Evolutionary conservation across 2,113 vertebrate genomes (phyloP).

Genomic region (Gallinago media): DNA sequence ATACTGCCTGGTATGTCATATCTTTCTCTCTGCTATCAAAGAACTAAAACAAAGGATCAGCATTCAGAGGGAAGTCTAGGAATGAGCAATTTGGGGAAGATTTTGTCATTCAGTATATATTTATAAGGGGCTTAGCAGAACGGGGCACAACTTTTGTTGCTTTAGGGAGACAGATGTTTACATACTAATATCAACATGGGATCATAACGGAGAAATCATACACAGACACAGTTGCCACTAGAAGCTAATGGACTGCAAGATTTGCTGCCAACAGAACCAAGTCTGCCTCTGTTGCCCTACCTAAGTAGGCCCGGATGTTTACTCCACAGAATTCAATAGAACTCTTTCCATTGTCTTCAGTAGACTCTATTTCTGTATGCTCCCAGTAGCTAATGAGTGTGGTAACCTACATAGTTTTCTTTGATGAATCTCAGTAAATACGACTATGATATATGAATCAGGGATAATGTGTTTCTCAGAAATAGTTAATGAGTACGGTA

Average conservation of each 20-base stretch:
- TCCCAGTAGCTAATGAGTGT: neutral
- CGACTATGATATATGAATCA: neutral
- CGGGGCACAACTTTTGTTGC: neutral
- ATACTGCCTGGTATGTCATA: neutral
- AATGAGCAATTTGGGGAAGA: neutral
- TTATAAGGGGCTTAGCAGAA: neutral
- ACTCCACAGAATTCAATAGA: neutral
- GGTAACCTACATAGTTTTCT: neutral
- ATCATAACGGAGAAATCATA: neutral
- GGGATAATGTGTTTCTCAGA: neutral
- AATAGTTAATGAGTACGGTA: neutral
- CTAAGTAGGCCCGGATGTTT: neutral
- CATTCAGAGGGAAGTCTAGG: neutral
- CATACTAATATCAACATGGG: neutral
- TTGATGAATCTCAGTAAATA: neutral
- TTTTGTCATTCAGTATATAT: neutral
- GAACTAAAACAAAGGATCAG: neutral
- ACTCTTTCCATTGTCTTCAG: neutral
- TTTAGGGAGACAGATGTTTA: neutral
- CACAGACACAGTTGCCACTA: neutral
- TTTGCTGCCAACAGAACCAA: neutral
- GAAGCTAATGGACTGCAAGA: neutral
- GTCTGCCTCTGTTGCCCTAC: neutral
- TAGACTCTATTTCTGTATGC: neutral
- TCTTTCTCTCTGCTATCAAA: neutral